Conservation (phyloP, 2,888 invertebrate genomes). For the Hydrotaea diabolus region DNA sequence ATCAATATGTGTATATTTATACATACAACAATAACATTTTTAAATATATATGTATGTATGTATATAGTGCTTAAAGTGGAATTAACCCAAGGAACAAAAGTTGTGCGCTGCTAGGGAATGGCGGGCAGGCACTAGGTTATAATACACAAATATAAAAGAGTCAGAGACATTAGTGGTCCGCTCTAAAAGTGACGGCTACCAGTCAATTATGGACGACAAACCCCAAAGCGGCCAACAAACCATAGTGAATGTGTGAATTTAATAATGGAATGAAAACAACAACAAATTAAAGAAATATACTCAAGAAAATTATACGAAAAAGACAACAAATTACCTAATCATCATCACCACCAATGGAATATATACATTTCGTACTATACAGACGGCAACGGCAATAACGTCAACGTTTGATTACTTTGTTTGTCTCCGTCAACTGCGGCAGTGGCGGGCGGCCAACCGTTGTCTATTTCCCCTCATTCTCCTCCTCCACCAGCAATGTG, state of each 20-base stretch:
- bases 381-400: background rate
- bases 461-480: background rate
- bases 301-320: conserved; percentile 13
- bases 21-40: background rate
- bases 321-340: conserved; percentile 38
- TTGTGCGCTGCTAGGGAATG: background rate
- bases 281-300: conserved; percentile 1
- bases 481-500: background rate
- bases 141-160: background rate
- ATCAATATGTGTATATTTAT: background rate
- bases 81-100: background rate
- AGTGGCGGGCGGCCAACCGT: background rate
- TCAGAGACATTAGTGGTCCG: background rate
- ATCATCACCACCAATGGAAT: conserved; percentile 27
- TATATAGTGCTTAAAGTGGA: background rate
- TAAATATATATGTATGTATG: background rate
- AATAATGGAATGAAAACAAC: conserved; percentile 10
- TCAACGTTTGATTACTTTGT: conserved; percentile 17
- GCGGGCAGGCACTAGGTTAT: background rate
- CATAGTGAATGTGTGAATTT: conserved; percentile 13
- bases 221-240: background rate
- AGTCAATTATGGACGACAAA: conserved; percentile 12
- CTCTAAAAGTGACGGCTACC: background rate
- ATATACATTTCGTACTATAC: background rate
- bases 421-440: conserved; percentile 17